These are phyloP conservation scores for Portunus trituberculatus DNA, from an alignment of 1,140 invertebrate species.

Conservation along the genomic window DNA sequence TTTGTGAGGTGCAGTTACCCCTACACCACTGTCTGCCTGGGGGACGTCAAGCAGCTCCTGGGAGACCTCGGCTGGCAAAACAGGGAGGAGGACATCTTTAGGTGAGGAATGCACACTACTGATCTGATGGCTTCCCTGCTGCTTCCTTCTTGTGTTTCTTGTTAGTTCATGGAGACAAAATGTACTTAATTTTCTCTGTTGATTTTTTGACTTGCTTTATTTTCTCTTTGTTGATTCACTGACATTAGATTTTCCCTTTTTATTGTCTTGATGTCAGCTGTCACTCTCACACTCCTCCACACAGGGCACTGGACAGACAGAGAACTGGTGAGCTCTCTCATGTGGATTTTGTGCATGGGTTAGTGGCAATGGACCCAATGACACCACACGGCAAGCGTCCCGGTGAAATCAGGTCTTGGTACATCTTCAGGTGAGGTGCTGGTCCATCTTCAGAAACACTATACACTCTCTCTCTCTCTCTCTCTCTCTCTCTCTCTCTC, in stretches of 20 bases:
- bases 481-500: too few relatives aligned
- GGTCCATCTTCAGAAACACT: not conserved
- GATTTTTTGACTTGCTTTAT: too few relatives aligned
- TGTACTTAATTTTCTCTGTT: too few relatives aligned
- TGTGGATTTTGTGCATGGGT: conserved; percentile 81
- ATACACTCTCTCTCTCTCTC: too few relatives aligned
- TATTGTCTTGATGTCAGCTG: too few relatives aligned
- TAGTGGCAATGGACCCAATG: conserved; percentile 82
- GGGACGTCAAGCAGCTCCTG: not conserved
- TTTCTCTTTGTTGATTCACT: too few relatives aligned
- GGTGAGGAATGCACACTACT: not conserved
- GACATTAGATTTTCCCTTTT: too few relatives aligned
- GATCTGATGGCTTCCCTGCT: too few relatives aligned
- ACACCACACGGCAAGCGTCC: conserved; percentile 83
- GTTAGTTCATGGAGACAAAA: too few relatives aligned
- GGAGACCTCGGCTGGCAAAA: not conserved
- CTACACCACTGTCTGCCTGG: not conserved
- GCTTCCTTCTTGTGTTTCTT: too few relatives aligned
- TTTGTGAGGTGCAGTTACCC: not conserved
- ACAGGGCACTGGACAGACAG: conserved; percentile 64
- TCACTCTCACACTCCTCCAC: too few relatives aligned
- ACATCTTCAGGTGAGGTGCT: conserved; percentile 81
- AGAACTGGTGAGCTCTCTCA: conserved; percentile 48
- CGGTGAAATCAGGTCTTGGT: conserved; percentile 83
- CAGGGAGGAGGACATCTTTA: not conserved